These are phyloP conservation scores for Heptranchias perlo DNA, from an alignment of 2,113 vertebrate genomes.

Conservation along the genomic window DNA sequence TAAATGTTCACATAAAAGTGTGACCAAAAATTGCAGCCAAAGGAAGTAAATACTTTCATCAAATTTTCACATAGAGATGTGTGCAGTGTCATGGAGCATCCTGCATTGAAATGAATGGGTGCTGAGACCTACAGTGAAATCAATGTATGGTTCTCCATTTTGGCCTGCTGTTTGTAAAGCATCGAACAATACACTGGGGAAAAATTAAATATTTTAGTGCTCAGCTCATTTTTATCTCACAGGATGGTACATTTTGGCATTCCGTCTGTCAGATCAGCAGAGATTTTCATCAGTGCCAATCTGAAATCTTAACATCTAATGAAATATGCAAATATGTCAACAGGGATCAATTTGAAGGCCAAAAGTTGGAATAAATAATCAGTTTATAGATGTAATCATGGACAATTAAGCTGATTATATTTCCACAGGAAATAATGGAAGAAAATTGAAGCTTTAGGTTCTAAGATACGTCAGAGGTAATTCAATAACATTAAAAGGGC, in stretches of 20 bases:
- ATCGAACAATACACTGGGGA: neutral
- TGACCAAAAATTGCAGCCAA: neutral
- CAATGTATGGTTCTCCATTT: neutral
- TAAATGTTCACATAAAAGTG: neutral
- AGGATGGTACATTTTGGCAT: neutral
- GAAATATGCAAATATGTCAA: neutral
- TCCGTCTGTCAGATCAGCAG: neutral
- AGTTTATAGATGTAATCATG: neutral
- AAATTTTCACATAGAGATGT: neutral
- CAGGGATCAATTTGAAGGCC: neutral
- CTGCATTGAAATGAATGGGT: neutral
- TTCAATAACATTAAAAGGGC: neutral
- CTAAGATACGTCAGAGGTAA: neutral
- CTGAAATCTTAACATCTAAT: neutral
- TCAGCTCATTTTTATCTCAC: neutral
- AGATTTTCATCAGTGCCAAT: neutral
- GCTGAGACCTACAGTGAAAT: neutral
- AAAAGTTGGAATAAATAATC: neutral
- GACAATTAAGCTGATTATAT: slow-evolving; percentile 20
- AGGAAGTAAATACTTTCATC: neutral
- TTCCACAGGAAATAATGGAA: neutral
- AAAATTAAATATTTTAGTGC: neutral
- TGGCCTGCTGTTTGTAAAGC: neutral
- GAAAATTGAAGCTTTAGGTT: neutral
- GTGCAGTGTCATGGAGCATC: neutral